Base-by-base conservation (phyloP, 2,113 vertebrate genomes). In the western clawed frog (Xenopus tropicalis) region DNA sequence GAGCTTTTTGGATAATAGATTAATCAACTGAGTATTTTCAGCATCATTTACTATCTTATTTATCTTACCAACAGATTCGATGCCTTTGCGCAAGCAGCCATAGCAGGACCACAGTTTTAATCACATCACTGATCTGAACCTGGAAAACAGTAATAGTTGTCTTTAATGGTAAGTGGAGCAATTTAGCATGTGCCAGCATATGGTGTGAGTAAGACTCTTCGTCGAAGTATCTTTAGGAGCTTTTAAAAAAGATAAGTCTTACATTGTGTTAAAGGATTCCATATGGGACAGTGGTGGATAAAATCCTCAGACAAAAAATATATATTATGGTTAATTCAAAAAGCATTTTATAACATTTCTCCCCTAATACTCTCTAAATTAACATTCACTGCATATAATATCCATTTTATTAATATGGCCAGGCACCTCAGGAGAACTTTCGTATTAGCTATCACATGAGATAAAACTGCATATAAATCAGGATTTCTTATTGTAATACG, bases 121-220 rank as follows among this genome's bases (percentile, higher is more conserved):
- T 19, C 23, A 75, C 58, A 25, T 75, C 66, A 62, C 46, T 75
- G 42, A 69, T 75, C 66, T 75, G 58, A 75, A 67, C 19, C 66
- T n/a, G 44, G 46, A 69, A 42, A 66, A 11, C 14, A 46, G 61
- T 21, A 44, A 62, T 16, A 52, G 61, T 46, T 42, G n/a, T 68
- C 57, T 69, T 75, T 75, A 75, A 75, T 75, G 72, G 72, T 75
- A 75, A 69, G 72, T 13, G 14, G 59, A 46, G 11, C 52, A n/a
- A 14, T 42, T 23, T 24, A 52, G 44, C 29, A 37, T 37, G 29
- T 37, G 29, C 29, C 10, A 37, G 6, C 29, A 37, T 4, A 37
- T 37, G 10, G 29, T 37, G 29, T 37, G 10, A 37, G 29, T 37
- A 37, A 9, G 6, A 37, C 10, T 37, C 29, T 37, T 9, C 10